Percentiles rank a stretch among this genome's conserved stretches.
These are phyloP conservation scores for Lampris incognitus DNA, from an alignment of 2,113 vertebrate genomes.

Conservation along the genomic window DNA sequence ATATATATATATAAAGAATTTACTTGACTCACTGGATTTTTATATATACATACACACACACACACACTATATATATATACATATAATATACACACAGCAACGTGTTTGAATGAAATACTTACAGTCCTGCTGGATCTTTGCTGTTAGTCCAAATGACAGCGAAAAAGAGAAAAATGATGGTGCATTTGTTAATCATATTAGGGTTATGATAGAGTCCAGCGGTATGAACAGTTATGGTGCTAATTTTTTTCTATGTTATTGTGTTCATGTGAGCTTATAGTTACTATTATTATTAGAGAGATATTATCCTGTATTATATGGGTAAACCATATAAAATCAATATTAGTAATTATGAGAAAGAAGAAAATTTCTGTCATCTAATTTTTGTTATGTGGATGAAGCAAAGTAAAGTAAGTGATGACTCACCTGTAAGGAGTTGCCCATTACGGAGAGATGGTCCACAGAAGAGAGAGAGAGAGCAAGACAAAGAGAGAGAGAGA, in stretches of 20 bases:
- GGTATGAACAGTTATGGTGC: neutral
- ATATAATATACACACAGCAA: neutral
- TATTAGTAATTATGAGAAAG: neutral
- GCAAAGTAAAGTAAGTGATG: neutral
- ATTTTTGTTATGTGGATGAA: neutral
- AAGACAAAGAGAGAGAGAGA: constrained; percentile 2
- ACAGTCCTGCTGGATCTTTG: constrained; percentile 94
- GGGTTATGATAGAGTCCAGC: neutral
- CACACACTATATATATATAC: too few relatives aligned
- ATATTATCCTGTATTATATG: neutral
- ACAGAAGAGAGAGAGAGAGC: constrained; percentile 6
- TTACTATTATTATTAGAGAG: too few relatives aligned
- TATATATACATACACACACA: too few relatives aligned
- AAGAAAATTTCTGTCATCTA: neutral
- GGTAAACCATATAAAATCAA: neutral
- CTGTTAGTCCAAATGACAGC: constrained; percentile 88
- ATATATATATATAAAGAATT: too few relatives aligned
- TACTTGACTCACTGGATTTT: too few relatives aligned
- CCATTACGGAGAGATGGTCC: neutral
- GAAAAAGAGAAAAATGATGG: constrained; percentile 27
- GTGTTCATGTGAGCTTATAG: too few relatives aligned
- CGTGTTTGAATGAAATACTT: constrained; percentile 81
- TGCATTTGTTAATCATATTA: constrained; percentile 48
- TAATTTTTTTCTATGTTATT: neutral
- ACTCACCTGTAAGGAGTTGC: constrained; percentile 58